A percentile compares a stretch with the other conserved stretches of the same genome.
These are phyloP conservation scores for Orussus abietinus DNA, from an alignment of 1,140 invertebrate genomes.

Conservation along the genomic window DNA sequence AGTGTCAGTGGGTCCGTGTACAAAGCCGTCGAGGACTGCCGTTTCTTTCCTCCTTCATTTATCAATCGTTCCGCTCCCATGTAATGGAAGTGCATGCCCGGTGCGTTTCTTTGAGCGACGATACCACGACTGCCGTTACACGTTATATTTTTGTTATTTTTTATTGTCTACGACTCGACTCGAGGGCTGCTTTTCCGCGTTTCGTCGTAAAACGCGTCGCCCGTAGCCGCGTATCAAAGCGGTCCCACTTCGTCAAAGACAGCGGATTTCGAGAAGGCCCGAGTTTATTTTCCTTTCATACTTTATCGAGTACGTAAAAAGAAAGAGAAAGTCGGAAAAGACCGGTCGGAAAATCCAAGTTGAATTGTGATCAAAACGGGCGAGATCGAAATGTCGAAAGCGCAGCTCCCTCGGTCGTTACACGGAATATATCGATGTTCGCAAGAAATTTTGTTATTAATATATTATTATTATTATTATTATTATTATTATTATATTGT, in stretches of 20 bases:
- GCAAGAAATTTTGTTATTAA: slow-evolving; percentile 47
- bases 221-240: too few species aligned
- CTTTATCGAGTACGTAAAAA: too few species aligned
- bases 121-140: slow-evolving; percentile 42
- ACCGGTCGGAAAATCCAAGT: too few species aligned
- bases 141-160: slow-evolving; percentile 54
- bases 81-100: slow-evolving; percentile 33
- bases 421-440: slow-evolving; percentile 44
- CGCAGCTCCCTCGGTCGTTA: too few species aligned
- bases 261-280: too few species aligned
- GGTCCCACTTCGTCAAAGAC: too few species aligned
- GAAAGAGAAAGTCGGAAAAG: too few species aligned
- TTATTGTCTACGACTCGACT: slow-evolving; percentile 33
- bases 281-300: too few species aligned
- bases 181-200: slow-evolving; percentile 24
- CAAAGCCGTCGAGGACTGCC: slow-evolving; percentile 30
- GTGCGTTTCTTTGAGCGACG: slow-evolving; percentile 33
- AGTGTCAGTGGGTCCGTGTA: slow-evolving; percentile 28
- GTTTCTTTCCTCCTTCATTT: slow-evolving; percentile 19
- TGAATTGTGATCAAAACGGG: too few species aligned
- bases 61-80: slow-evolving; percentile 19
- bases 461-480: slow-evolving; percentile 20
- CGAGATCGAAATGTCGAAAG: too few species aligned
- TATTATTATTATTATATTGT: slow-evolving; percentile 1
- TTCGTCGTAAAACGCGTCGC: too few species aligned